A percentile compares a stretch with the other conserved stretches of the same genome.
These are phyloP conservation scores for Eubasilissa splendida DNA, from an alignment of 2,888 invertebrate genomes.

Conservation along the genomic window DNA sequence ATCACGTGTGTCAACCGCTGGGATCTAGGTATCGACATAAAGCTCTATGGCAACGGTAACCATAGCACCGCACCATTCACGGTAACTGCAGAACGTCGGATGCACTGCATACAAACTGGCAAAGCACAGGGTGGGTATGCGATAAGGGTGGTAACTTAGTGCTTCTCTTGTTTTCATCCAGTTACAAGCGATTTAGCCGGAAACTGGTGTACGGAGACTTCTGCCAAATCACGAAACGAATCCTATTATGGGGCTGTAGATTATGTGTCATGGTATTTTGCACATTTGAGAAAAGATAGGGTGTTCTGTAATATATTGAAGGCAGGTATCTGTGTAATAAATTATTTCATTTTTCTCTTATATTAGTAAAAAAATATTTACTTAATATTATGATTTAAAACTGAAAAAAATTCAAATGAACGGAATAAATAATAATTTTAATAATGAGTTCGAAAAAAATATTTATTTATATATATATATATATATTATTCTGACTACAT, in stretches of 20 bases:
- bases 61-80: too few species aligned
- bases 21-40: neutral
- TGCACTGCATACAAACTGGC: neutral
- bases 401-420: too few species aligned
- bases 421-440: too few species aligned
- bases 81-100: neutral
- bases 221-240: conserved; percentile 7
- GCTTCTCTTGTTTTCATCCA: neutral
- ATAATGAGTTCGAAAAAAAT: too few species aligned
- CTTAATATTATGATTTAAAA: too few species aligned
- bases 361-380: too few species aligned
- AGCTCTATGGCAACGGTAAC: too few species aligned
- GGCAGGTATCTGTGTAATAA: too few species aligned
- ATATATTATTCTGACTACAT: too few species aligned
- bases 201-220: conserved; percentile 2
- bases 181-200: conserved; percentile 2
- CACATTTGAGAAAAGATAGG: neutral
- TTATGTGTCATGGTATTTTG: neutral
- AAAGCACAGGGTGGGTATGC: neutral
- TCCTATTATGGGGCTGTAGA: neutral
- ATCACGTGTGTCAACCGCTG: neutral
- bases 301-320: too few species aligned
- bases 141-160: neutral
- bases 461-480: too few species aligned
- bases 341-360: too few species aligned